Percentiles rank a stretch among this genome's conserved stretches.
These are phyloP conservation scores for Nymphalis polychloros DNA, from an alignment of 2,888 invertebrate genomes.

Conservation along the genomic window DNA sequence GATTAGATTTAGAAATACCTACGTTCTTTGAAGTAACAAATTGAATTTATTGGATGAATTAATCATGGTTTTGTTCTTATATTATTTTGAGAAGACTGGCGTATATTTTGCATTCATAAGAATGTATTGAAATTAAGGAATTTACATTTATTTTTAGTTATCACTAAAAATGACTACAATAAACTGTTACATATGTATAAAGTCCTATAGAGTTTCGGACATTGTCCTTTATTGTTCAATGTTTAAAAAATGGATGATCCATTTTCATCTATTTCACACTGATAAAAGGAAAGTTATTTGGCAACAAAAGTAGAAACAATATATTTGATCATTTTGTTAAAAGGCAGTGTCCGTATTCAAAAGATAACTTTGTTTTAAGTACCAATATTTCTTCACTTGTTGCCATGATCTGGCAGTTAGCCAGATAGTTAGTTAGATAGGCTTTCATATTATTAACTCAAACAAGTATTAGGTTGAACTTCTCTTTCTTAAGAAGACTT, in stretches of 20 bases:
- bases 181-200: no score
- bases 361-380: slow-evolving; percentile 15
- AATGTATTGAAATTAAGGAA: no score
- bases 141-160: no score
- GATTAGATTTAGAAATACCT: no score
- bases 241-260: no score
- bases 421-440: slow-evolving; percentile 26
- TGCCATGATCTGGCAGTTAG: slow-evolving; percentile 29
- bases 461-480: background rate
- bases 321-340: background rate
- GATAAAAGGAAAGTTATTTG: background rate
- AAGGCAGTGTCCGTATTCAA: slow-evolving; percentile 10
- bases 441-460: slow-evolving; percentile 17
- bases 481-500: background rate
- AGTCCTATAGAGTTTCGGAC: background rate
- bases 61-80: no score
- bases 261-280: no score
- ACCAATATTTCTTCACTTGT: slow-evolving; percentile 26
- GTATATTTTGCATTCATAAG: no score
- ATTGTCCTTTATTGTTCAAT: background rate
- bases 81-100: no score
- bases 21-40: no score
- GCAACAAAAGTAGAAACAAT: background rate
- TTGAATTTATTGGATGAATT: no score
- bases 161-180: no score